Evolutionary conservation across 2,888 invertebrate species (phyloP), one percentile per base, ranked within the genome.

Genomic region (Mechanitis messenoides): DNA sequence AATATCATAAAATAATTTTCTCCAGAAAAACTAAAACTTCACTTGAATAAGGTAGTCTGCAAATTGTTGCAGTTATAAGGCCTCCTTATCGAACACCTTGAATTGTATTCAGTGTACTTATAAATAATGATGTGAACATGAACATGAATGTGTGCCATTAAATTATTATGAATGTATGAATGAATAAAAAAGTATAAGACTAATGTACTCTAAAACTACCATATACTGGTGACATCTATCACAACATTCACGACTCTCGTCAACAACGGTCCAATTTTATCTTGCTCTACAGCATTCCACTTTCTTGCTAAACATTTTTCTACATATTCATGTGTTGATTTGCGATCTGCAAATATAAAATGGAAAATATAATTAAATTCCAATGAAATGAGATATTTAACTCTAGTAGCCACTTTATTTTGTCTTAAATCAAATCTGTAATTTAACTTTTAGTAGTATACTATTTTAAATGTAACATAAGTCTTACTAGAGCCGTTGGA

Each of bases 291-390:
- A 4, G 72, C 72, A 54, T 68, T 74, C 89, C 90, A 90, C 74
- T 83, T 87, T n/a, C 69, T 74, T 12, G 76, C 69, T 38, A 90
- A 77, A 62, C 90, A 90, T 63, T 83, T 84, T 67, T 90, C 90
- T 56, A 90, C 78, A 50, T 75, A 69, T 7, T 75, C 71, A 68
- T 87, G 83, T 1, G 69, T 77, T 9, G 78, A 74, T 63, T 72
- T 78, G 60, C 73, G 72, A 59, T 70, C 87, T 87, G 80, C 62
- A 75, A 81, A 11, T 11, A 67, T 35, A 50, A 54, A 55, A 58
- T 53, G 50, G 42, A 35, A 35, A 3, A 5, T 35, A 35, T 35
- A 35, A 35, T 35, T 35, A 6, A 5, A 35, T 20, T 20, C 20
- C 20, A 20, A 20, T 20, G 20, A 20, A 20, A 20, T 20, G 20